These are phyloP conservation scores for Caenorhabditis doughertyi DNA, from an alignment of 2,888 invertebrate genomes.

Conservation along the genomic window DNA sequence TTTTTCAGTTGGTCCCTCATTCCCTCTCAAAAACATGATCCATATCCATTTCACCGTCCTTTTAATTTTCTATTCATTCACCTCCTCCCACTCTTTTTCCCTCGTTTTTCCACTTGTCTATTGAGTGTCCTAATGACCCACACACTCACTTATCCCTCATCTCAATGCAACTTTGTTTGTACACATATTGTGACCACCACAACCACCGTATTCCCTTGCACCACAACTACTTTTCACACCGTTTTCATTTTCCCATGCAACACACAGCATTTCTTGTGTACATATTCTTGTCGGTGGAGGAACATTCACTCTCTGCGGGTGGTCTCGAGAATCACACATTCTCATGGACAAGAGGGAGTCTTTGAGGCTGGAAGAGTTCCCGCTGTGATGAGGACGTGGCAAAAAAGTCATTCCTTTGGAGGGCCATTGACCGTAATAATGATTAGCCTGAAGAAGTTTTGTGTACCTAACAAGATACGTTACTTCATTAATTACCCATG, in stretches of 20 bases:
- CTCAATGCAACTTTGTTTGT: constrained; percentile 34
- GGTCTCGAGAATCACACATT: constrained; percentile 13
- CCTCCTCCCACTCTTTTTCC: too few relatives aligned
- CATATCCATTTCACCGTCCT: constrained; percentile 9
- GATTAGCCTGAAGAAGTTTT: too few relatives aligned
- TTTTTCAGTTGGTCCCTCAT: too few relatives aligned
- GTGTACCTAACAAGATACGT: too few relatives aligned
- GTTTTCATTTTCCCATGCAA: constrained; percentile 32
- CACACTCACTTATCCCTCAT: constrained; percentile 10
- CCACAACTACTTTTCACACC: constrained; percentile 29
- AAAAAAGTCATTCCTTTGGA: too few relatives aligned
- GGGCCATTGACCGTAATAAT: too few relatives aligned
- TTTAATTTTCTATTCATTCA: constrained; percentile 9
- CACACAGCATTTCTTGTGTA: neutral
- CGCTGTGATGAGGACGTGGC: neutral
- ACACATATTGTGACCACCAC: too few relatives aligned
- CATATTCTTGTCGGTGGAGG: constrained; percentile 9
- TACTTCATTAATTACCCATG: too few relatives aligned
- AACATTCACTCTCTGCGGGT: constrained; percentile 25
- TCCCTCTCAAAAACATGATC: neutral
- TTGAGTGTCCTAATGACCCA: constrained; percentile 36
- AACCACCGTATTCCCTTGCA: neutral
- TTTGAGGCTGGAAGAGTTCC: neutral
- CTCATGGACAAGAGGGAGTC: neutral
- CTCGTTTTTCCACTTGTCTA: neutral